Base-by-base conservation (phyloP, 1,140 invertebrate species). In the Euwallacea fornicatus region DNA sequence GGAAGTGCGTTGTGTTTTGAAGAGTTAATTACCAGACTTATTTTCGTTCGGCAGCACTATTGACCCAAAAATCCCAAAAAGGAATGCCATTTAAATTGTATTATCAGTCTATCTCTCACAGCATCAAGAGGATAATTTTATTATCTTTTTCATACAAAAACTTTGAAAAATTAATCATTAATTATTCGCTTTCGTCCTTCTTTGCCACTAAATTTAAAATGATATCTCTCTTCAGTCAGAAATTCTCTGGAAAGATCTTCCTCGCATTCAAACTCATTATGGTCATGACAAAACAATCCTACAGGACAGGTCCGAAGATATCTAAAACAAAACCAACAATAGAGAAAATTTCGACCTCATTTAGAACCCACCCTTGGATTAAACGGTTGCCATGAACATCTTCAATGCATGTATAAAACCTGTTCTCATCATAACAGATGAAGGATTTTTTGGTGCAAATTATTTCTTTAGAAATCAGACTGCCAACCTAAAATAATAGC, bases 161-260 rank as follows among this genome's bases (percentile, higher is more conserved):
- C 21, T 4, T 33, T 33, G 1, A 33, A 33, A 33, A 33, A 4
- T 69, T 43, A 69, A 41, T 69, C 67, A 44, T 69, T 58, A 42
- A 69, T 69, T 43, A 69, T 69, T 13, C 60, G 46, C 43, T 62
- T 69, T 55, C 67, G 21, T 7, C 61, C 59, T 62, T 69, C 67
- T n/a, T 55, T 67, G 6, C 42, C 67, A 1, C 61, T 46, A 46
- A 62, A 69, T 15, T 69, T 62, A 43, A 63, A 54, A 11, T 42
- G 2, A 47, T 56, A 21, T 11, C 3, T 46, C 21, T 59, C 9
- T 11, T 69, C 67, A n/a, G 47, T 62, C 21, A 69, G 16, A 54
- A 54, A 69, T 54, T 69, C 67, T 9, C 13, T 63, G 6, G 67
- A 62, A 42, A 69, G 50, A 16, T 58, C 61, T 50, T 68, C 55